Percentiles rank a stretch among this genome's conserved stretches.
Evolutionary conservation across 2,888 invertebrate species (phyloP).

Genomic region (Ophioninae sp.): DNA sequence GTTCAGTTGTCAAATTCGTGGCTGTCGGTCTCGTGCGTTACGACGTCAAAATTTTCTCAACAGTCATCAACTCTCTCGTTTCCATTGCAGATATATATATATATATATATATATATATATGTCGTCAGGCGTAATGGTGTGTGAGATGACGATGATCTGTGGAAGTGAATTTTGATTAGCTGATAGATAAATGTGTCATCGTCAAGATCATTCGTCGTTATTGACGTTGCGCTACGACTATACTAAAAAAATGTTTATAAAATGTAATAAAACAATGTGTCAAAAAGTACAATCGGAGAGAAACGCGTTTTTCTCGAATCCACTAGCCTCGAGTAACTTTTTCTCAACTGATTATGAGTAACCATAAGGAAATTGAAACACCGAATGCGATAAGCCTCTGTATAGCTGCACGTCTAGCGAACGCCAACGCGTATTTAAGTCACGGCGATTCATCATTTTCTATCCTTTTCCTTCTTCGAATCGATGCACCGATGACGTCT

Average conservation of each 20-base stretch:
- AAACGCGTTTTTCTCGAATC: background rate
- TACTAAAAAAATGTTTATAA: background rate
- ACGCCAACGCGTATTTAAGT: slow-evolving; percentile 46
- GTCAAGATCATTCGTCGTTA: background rate
- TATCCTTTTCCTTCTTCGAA: slow-evolving; percentile 17
- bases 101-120: too few species aligned
- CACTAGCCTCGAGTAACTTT: background rate
- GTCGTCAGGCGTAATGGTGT: slow-evolving; percentile 12
- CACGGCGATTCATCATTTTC: slow-evolving; percentile 56
- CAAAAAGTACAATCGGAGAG: background rate
- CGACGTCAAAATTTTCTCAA: slow-evolving; percentile 9
- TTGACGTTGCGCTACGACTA: slow-evolving; percentile 1
- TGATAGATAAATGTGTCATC: background rate
- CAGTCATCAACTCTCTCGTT: slow-evolving; percentile 19
- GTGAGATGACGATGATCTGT: slow-evolving; percentile 16
- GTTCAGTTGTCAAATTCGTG: slow-evolving; percentile 14
- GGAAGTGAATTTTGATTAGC: slow-evolving; percentile 22
- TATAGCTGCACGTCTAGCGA: slow-evolving; percentile 50
- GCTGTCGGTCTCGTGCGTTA: background rate
- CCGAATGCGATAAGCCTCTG: slow-evolving; percentile 47
- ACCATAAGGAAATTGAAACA: slow-evolving; percentile 49
- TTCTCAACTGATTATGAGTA: slow-evolving; percentile 34
- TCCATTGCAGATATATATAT: slow-evolving; percentile 39
- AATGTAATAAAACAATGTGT: background rate
- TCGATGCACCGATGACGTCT: slow-evolving; percentile 44